Base-by-base conservation (phyloP, 1,140 invertebrate genomes). In the Venustaconcha ellipsiformis region DNA sequence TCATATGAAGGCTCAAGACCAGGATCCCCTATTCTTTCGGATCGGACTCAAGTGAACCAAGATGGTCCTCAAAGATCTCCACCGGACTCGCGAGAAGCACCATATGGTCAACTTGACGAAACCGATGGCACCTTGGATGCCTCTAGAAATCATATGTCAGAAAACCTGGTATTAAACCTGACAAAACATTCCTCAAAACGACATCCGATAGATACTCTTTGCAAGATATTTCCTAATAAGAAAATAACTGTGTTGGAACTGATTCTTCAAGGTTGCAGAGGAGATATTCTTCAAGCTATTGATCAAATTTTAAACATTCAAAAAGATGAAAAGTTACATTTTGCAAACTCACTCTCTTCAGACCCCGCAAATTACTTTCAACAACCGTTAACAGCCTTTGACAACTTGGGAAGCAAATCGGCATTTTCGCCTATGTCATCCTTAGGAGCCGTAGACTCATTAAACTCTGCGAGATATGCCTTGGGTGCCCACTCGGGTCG, bases 201-300 rank as follows among this genome's bases (percentile, higher is more conserved):
- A 48, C 74, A 71, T 0, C 94, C 94, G 0, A 91, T 95, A 11
- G 95, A 96, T 84, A 93, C 95, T 17, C 90, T 96, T 14, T 90
- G 94, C 70, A 90, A 93, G 67, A 95, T 97, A 0, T 98, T 97
- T 87, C 96, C 96, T 0, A 94, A 94, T 78, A 93, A 95, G 83
- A 93, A 95, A 81, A 92, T 95, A 55, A 93, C 92, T 30, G 95
- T 97, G 76, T 94, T 97, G 2, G 96, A 97, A 88, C 92, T 94
- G 8, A 92, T 96, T 65, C 91, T 97, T 8, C 92, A 93, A 73
- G 91, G 93, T 72, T 93, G 90, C 90, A 93, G 90, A 91, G 95
- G 96, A 1, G 96, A 97, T 86, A 94, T 97, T 0, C 93, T 97
- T 0, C 94, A 95, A 81, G 96, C 96, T 1, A 97, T 98, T 92